phyloP scores from a whole-genome alignment of 2,113 vertebrate genomes.

The Dasyurus viverrinus region DNA sequence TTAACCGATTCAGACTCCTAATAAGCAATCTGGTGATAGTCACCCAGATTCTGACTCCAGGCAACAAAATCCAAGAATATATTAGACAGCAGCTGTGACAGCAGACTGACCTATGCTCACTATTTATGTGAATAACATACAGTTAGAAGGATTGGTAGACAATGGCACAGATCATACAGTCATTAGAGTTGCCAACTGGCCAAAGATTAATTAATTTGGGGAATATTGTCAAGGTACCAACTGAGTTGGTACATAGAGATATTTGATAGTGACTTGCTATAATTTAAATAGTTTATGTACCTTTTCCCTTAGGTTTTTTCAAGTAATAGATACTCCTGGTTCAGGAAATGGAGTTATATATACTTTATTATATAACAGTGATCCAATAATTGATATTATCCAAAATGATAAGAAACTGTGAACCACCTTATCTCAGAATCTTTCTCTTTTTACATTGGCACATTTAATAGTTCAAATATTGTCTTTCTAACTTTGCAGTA shows the following conservation, averaged over 20 bases:
- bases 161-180: no score
- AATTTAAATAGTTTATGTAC: neutral
- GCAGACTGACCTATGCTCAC: no score
- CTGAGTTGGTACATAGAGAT: neutral
- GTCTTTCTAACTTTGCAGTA: neutral
- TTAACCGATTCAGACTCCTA: no score
- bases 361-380: neutral
- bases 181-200: no score
- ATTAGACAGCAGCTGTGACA: no score
- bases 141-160: no score
- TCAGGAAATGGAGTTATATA: neutral
- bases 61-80: no score
- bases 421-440: neutral
- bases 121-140: no score
- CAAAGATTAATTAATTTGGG: neutral
- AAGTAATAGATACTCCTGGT: neutral
- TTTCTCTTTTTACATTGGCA: neutral
- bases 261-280: neutral
- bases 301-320: neutral
- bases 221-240: neutral
- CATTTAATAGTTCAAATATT: neutral
- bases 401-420: neutral
- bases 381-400: neutral
- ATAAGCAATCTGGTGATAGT: no score
- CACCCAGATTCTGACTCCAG: no score